Conservation (phyloP, 2,888 invertebrate species). For the Agonum fuliginosum region DNA sequence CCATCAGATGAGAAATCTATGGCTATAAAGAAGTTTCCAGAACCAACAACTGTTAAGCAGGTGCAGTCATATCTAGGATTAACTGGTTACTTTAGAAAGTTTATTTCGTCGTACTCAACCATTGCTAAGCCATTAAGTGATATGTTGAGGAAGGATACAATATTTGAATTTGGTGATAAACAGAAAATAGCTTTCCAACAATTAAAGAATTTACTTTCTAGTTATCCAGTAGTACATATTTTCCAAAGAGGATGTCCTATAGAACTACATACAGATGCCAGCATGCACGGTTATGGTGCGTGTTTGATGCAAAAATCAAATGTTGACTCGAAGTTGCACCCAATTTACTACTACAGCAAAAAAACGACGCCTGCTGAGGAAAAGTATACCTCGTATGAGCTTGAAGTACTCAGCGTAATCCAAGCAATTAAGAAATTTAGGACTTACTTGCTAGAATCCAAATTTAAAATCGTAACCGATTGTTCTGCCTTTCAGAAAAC, state of each 20-base stretch:
- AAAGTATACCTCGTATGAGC: constrained; percentile 17
- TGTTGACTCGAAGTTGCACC: constrained; percentile 62
- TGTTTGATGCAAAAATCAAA: constrained; percentile 49
- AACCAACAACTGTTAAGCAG: constrained; percentile 47
- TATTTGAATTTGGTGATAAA: background rate
- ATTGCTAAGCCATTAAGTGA: constrained; percentile 52
- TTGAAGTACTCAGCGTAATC: constrained; percentile 57
- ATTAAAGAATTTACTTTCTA: background rate
- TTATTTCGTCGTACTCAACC: background rate
- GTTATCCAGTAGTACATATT: constrained; percentile 16
- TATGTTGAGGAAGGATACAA: constrained; percentile 12
- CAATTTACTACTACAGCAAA: constrained; percentile 64
- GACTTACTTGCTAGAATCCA: too few relatives aligned
- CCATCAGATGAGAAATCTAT: constrained; percentile 54
- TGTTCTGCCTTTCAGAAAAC: constrained; percentile 53
- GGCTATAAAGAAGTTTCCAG: constrained; percentile 61
- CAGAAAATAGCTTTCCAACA: background rate
- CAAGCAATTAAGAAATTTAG: constrained; percentile 49
- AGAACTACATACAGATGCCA: constrained; percentile 50
- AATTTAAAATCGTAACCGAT: too few relatives aligned
- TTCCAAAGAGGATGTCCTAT: background rate
- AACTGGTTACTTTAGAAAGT: constrained; percentile 62
- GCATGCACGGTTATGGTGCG: constrained; percentile 36
- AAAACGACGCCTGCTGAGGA: constrained; percentile 61
- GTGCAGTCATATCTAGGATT: constrained; percentile 61